These are phyloP conservation scores for Ictidomys tridecemlineatus DNA, from an alignment of 2,113 vertebrate species.

Conservation along the genomic window DNA sequence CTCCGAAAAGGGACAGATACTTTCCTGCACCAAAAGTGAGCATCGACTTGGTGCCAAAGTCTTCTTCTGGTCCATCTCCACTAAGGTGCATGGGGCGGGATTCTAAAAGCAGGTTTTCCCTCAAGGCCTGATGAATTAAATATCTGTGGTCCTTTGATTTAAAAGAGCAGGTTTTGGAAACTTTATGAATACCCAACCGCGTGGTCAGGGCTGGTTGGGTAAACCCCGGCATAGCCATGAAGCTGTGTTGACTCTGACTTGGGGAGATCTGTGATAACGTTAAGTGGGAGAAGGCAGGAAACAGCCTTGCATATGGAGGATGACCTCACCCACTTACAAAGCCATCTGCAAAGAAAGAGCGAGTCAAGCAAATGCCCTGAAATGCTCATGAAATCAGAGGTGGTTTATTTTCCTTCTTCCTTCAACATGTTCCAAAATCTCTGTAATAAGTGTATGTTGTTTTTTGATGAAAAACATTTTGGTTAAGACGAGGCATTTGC, in stretches of 20 bases:
- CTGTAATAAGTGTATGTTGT: not conserved
- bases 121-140: not conserved
- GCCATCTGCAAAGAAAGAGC: not conserved
- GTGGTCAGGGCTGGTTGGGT: not conserved
- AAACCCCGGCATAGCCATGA: not conserved
- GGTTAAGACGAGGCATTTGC: not conserved
- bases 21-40: not conserved
- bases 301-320: not conserved
- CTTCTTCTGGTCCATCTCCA: not conserved
- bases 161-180: not conserved
- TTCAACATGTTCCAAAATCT: not conserved
- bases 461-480: not conserved
- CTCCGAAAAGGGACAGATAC: not conserved
- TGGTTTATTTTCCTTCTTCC: not conserved
- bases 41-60: not conserved
- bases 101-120: not conserved
- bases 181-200: accelerated
- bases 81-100: no score
- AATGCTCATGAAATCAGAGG: not conserved
- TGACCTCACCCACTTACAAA: not conserved
- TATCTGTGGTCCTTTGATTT: not conserved
- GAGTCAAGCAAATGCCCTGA: not conserved
- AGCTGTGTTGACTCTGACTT: not conserved
- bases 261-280: not conserved
- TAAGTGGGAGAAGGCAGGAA: not conserved